Conservation (phyloP, 2,797 vertebrate genomes). For the Orientallactaga sibirica region DNA sequence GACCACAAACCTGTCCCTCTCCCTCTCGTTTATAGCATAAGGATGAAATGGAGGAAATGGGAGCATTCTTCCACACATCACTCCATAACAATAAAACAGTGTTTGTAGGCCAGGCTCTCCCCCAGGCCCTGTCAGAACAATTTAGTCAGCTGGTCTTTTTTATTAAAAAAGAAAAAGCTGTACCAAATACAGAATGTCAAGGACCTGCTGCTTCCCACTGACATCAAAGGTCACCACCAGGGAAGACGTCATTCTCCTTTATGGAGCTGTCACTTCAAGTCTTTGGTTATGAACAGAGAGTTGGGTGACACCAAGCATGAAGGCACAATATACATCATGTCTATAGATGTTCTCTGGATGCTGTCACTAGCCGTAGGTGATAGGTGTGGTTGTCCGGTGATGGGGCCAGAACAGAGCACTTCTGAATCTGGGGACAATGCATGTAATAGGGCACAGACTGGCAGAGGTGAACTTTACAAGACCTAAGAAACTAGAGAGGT, state of each 20-base stretch:
- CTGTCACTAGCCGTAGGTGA: too few relatives aligned
- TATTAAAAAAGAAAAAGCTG: not conserved
- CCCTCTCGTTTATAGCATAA: not conserved
- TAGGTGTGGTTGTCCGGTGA: too few relatives aligned
- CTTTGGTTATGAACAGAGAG: not conserved
- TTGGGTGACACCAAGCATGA: not conserved
- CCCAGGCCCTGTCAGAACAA: not conserved
- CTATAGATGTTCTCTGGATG: not conserved
- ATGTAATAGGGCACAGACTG: not conserved
- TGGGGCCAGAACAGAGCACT: not conserved
- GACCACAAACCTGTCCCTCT: too few relatives aligned
- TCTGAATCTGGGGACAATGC: not conserved
- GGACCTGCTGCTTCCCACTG: not conserved
- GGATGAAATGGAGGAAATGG: not conserved
- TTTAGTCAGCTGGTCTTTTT: not conserved
- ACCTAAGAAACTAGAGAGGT: not conserved
- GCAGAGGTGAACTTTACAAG: not conserved
- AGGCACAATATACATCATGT: too few relatives aligned
- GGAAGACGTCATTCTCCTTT: not conserved
- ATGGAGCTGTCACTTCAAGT: not conserved
- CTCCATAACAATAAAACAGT: not conserved
- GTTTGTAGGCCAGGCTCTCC: not conserved
- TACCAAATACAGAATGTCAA: slow-evolving; percentile 36
- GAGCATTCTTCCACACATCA: not conserved
- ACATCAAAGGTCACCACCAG: not conserved